phyloP scores from a whole-genome alignment of 2,797 vertebrate species.

The Enteromius radiatus region DNA sequence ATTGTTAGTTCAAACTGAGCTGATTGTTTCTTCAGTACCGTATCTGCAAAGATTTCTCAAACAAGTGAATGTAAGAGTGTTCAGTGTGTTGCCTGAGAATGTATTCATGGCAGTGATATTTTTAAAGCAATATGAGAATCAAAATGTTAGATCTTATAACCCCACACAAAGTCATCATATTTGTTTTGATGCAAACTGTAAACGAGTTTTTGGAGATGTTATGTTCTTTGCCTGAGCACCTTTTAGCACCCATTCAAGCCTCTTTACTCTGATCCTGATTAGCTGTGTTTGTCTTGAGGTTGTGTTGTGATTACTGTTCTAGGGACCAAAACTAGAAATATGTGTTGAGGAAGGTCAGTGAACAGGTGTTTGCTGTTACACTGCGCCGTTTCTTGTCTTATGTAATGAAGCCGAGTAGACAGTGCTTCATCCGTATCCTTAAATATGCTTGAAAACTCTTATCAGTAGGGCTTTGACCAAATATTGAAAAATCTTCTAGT shows the following conservation, averaged over 20 bases:
- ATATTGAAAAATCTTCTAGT: conserved; percentile 70
- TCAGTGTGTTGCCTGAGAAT: conserved; percentile 32
- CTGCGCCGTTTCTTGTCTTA: conserved; percentile 63
- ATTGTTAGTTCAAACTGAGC: conserved; percentile 31
- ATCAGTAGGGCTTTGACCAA: conserved; percentile 73
- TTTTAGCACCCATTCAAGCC: conserved; percentile 52
- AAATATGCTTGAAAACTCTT: conserved; percentile 68
- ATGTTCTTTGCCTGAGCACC: conserved; percentile 71
- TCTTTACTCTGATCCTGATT: conserved; percentile 65
- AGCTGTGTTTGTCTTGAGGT: conserved; percentile 84
- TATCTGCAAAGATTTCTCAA: conserved; percentile 19
- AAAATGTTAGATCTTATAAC: conserved; percentile 10
- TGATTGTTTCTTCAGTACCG: conserved; percentile 2
- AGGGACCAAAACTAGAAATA: conserved; percentile 81
- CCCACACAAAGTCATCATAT: conserved; percentile 6
- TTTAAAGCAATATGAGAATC: conserved; percentile 56
- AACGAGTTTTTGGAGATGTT: conserved; percentile 76
- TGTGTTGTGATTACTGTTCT: conserved; percentile 81
- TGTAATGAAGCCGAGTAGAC: conserved; percentile 61
- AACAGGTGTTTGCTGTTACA: conserved; percentile 71
- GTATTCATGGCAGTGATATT: conserved; percentile 33
- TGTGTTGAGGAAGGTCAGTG: conserved; percentile 71
- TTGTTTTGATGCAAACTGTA: conserved; percentile 83
- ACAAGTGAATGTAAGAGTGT: conserved; percentile 43
- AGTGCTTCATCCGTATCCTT: conserved; percentile 68